phyloP scores from a whole-genome alignment of 2,113 vertebrate species.

The Petromus typicus region DNA sequence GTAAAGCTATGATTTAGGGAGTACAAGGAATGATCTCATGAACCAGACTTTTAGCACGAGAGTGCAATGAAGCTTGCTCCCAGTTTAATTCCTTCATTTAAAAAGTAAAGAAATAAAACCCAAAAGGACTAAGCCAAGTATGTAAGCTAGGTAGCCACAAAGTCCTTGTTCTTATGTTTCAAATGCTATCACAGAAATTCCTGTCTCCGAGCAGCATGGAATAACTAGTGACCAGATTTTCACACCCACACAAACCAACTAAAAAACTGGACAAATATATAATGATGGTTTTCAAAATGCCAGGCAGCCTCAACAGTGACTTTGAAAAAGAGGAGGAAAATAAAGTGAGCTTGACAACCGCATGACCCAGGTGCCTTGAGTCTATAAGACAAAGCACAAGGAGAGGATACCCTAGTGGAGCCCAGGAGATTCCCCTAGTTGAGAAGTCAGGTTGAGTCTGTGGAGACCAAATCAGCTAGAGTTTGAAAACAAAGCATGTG shows the following conservation, averaged over 20 bases:
- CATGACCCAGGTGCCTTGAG: not conserved
- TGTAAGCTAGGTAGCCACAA: not conserved
- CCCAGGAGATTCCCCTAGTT: not conserved
- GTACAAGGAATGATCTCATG: not conserved
- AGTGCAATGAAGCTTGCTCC: not conserved
- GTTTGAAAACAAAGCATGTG: not conserved
- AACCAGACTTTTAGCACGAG: not conserved
- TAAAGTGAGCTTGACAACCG: not conserved
- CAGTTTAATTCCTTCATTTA: not conserved
- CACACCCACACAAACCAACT: not conserved
- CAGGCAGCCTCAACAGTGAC: not conserved
- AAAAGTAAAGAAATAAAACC: constrained; percentile 1
- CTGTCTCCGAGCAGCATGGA: not conserved
- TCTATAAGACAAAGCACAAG: not conserved
- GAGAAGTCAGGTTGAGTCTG: not conserved
- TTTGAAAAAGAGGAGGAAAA: not conserved
- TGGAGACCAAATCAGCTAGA: not conserved
- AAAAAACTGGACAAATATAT: not conserved
- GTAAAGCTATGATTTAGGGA: not conserved
- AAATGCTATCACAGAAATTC: not conserved
- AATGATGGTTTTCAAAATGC: not conserved
- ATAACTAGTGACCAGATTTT: not conserved
- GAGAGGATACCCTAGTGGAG: not conserved
- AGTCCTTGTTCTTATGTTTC: not conserved
- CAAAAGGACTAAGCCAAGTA: not conserved